Evolutionary conservation across 2,113 vertebrate genomes (phyloP).

Genomic region (Martes martes): DNA sequence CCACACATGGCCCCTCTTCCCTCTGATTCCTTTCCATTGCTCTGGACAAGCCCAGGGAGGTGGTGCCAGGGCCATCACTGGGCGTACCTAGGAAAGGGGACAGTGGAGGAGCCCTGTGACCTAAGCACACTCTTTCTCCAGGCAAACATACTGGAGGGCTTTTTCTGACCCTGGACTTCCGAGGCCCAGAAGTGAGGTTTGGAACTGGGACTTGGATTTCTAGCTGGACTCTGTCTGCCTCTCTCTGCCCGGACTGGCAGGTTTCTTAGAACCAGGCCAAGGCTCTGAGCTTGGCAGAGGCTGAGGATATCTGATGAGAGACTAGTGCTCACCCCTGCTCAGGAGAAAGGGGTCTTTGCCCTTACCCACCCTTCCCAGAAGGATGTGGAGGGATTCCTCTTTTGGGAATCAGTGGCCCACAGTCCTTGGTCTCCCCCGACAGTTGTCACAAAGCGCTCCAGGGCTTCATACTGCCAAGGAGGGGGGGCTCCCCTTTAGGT

Average conservation of each 20-base stretch:
- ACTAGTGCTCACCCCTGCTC: neutral
- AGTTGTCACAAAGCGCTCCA: neutral
- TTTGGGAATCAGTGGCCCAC: neutral
- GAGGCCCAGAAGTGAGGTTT: neutral
- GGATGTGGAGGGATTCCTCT: neutral
- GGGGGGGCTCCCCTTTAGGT: neutral
- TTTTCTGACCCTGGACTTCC: neutral
- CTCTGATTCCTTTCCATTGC: neutral
- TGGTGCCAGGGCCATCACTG: neutral
- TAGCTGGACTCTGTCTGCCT: neutral
- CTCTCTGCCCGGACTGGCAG: neutral
- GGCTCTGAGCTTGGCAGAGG: neutral
- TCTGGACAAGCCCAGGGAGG: neutral
- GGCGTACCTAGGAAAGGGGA: neutral
- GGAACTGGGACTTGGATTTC: neutral
- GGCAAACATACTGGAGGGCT: neutral
- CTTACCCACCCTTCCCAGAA: neutral
- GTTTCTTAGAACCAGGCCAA: neutral
- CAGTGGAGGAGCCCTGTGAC: neutral
- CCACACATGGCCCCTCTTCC: neutral
- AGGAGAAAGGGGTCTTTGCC: neutral
- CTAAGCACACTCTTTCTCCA: neutral
- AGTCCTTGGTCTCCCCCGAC: neutral
- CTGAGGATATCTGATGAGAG: neutral
- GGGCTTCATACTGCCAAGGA: neutral